Evolutionary conservation across 1,140 invertebrate genomes (phyloP), one percentile per base, ranked within the genome.

Genomic region (Cotesia typhae): DNA sequence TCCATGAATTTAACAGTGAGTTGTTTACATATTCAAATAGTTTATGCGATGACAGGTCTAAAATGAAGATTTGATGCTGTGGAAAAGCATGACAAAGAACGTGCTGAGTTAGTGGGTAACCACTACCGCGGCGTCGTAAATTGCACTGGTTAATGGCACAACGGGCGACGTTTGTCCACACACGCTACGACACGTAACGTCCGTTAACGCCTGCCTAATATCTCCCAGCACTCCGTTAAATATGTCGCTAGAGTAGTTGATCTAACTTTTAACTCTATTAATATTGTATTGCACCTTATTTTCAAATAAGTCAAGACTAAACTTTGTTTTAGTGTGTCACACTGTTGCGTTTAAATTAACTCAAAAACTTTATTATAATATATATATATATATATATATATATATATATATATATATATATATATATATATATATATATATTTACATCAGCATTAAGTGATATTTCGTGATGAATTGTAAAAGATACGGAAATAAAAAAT

Each of bases 131-230:
- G 60, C 61, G n/a, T 71, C 71, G 71, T 75, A 75, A 75, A 75
- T 75, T 75, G 74, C 74, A 70, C 51, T 72, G 74, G 74, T 68
- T 75, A 75, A 75, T 75, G 74, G 74, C 68, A 63, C 70, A 75
- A 75, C 74, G 69, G 28, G 52, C 67, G 79, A 82, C 75, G 77
- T 77, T 80, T 80, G 80, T 82, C 76, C 77, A 77, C 77, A 79
- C 73, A 74, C 76, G 66, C 60, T 36, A 66, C 67, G 59, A 51
- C 67, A 73, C 74, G 74, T 73, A 75, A 72, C 76, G 77, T 81
- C 74, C 77, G 78, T 82, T 79, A 78, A 71, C 78, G 72, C 77
- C 79, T 71, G 77, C 76, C 80, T 83, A 83, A 83, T 83, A 81
- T 80, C 81, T 78, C 72, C 65, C 63, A 67, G 73, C 72, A 67